Base-by-base conservation (phyloP, 2,888 invertebrate genomes). In the Plutella xylostella region DNA sequence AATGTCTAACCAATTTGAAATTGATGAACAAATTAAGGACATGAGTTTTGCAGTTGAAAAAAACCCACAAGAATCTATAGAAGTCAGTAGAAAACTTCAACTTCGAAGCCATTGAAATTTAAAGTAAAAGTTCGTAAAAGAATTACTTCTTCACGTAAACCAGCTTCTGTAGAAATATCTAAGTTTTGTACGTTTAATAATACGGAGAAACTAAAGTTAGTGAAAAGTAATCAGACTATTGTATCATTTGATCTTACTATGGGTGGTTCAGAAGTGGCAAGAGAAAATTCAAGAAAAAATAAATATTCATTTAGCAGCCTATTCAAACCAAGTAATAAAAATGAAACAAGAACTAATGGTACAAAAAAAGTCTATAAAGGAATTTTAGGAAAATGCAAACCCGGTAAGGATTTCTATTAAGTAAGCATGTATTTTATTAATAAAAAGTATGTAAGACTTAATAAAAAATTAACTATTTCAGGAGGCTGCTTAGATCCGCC, bases 401-500 rank as follows among this genome's bases (percentile, higher is more conserved):
- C 72, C 64, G 82, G 82, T 72, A 62, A 22, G n/a, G n/a, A n/a
- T n/a, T n/a, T n/a, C n/a, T 15, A n/a, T 4, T 18, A 19, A 41
- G 28, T 12, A 28, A n/a, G 35, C 18, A 17, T 7, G 17, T 35
- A 43, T 39, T n/a, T 22, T 21, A 35, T 19, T 11, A 35, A 21
- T 41, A 11, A 17, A 42, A n/a, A 35, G n/a, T 35, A 6, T 17
- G 9, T 7, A 28, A 15, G 38, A n/a, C n/a, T 43, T 28, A 22
- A 51, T 48, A 18, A 17, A 15, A 25, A 20, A 18, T 46, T 3
- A 2, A 43, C n/a, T 45, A 15, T 56, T 60, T 47, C 47, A 82
- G 82, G 80, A 39, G 82, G 80, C 12, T 80, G 80, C 48, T 58
- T 82, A 42, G 80, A 83, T 58, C 80, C 82, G 41, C 72, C 76